phyloP scores from a whole-genome alignment of 64 coral and sea anemone genomes.

The Stichodactyla helianthus region DNA sequence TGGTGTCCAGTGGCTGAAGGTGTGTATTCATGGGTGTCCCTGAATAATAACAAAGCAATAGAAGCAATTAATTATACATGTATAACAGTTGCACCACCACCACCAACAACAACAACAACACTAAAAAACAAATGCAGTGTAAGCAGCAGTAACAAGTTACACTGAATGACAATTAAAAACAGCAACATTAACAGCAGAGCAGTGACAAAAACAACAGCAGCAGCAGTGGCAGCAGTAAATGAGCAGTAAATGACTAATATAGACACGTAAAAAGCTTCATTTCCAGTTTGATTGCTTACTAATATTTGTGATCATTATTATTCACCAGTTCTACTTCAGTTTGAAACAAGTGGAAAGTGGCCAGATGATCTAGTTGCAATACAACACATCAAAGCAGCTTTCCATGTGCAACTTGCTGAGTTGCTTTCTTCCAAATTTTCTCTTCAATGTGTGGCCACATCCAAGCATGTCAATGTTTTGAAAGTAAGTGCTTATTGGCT shows the following conservation, averaged over 20 bases:
- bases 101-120: no score
- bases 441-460: conserved; percentile 57
- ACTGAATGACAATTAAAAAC: no score
- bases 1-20: conserved; percentile 85
- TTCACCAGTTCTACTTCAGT: conserved; percentile 74
- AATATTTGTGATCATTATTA: not conserved
- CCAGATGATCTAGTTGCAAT: conserved; percentile 87
- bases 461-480: conserved; percentile 64
- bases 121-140: no score
- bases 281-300: no score
- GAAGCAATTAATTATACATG: no score
- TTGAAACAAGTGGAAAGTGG: conserved; percentile 97
- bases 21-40: not conserved
- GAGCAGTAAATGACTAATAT: not conserved
- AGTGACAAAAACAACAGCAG: not conserved
- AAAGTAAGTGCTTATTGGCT: conserved; percentile 36
- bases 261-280: no score
- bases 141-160: no score
- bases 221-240: not conserved
- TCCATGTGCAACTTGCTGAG: conserved; percentile 77
- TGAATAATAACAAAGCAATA: no score
- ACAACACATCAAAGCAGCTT: conserved; percentile 82
- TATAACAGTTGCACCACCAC: no score
- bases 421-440: conserved; percentile 40
- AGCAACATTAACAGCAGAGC: not conserved